Evolutionary conservation across 2,797 vertebrate species (phyloP).

Genomic region (Perodicticus potto): DNA sequence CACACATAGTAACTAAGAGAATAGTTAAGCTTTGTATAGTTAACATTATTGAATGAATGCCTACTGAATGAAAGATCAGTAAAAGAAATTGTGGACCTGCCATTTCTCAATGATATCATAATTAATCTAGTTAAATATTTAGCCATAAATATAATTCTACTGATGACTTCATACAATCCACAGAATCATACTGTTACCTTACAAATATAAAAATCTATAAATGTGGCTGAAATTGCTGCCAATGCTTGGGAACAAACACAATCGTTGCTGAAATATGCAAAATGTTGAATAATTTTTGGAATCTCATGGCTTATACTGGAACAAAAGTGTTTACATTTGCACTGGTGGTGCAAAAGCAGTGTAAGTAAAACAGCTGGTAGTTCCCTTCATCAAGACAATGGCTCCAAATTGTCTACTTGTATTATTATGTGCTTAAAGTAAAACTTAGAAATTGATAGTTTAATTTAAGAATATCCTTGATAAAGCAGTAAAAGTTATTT

Average conservation of each 20-base stretch:
- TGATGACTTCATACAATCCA: background rate
- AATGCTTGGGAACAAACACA: background rate
- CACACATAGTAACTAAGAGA: background rate
- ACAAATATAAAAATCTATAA: background rate
- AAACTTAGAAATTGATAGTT: background rate
- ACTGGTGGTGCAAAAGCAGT: background rate
- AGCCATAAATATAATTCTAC: background rate
- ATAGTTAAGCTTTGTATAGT: slow-evolving; percentile 4
- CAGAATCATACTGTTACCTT: slow-evolving; percentile 27
- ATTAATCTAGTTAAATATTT: slow-evolving; percentile 32
- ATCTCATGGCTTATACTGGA: background rate
- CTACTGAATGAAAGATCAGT: slow-evolving; percentile 18
- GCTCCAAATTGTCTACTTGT: background rate
- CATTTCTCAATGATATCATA: slow-evolving; percentile 40
- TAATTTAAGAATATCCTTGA: slow-evolving; percentile 44
- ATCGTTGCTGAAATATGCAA: background rate
- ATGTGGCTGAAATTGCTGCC: slow-evolving; percentile 11
- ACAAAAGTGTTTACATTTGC: background rate
- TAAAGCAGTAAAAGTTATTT: background rate
- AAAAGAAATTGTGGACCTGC: background rate
- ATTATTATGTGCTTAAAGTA: background rate
- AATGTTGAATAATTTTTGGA: slow-evolving; percentile 2
- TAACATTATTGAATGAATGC: slow-evolving; percentile 44
- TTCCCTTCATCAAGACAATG: background rate
- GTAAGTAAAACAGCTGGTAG: background rate